A percentile compares a stretch with the other conserved stretches of the same genome.
These are phyloP conservation scores for Microcaecilia unicolor DNA, from an alignment of 2,797 vertebrate species.

Conservation along the genomic window DNA sequence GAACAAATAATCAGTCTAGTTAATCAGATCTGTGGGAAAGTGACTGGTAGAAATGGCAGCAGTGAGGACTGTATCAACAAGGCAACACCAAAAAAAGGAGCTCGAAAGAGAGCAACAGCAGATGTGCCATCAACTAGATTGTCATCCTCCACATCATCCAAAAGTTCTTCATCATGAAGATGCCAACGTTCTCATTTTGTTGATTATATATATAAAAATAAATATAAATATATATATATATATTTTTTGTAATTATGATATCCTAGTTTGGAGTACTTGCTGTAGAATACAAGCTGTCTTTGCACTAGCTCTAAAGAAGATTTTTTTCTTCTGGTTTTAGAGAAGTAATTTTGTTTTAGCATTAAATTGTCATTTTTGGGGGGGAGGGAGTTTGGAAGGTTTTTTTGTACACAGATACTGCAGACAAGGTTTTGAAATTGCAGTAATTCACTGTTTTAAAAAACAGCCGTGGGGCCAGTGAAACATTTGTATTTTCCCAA, in stretches of 20 bases:
- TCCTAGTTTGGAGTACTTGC: conserved; percentile 91
- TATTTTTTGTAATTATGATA: conserved; percentile 68
- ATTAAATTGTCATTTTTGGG: conserved; percentile 72
- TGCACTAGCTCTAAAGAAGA: conserved; percentile 99
- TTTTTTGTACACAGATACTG: conserved; percentile 52
- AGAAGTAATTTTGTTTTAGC: conserved; percentile 82
- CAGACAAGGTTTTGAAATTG: conserved; percentile 62
- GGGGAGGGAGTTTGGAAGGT: conserved; percentile 44
- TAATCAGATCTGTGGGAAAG: conserved; percentile 90
- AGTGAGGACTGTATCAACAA: conserved; percentile 76
- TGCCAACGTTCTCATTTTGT: conserved; percentile 56
- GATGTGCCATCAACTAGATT: conserved; percentile 86
- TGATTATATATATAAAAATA: conserved; percentile 37
- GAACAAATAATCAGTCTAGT: conserved; percentile 95
- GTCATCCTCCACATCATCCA: conserved; percentile 74
- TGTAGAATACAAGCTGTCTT: conserved; percentile 95
- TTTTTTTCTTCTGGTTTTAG: conserved; percentile 85
- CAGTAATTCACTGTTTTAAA: conserved; percentile 66
- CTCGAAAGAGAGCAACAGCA: conserved; percentile 82
- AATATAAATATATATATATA: conserved; percentile 19
- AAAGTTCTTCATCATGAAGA: conserved; percentile 74
- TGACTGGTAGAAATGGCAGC: conserved; percentile 70
- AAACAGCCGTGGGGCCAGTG: conserved; percentile 57
- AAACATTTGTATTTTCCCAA: conserved; percentile 51
- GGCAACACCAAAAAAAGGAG: conserved; percentile 84